These are phyloP conservation scores for Macrophya alboannulata DNA, from an alignment of 2,888 invertebrate species.

Conservation along the genomic window DNA sequence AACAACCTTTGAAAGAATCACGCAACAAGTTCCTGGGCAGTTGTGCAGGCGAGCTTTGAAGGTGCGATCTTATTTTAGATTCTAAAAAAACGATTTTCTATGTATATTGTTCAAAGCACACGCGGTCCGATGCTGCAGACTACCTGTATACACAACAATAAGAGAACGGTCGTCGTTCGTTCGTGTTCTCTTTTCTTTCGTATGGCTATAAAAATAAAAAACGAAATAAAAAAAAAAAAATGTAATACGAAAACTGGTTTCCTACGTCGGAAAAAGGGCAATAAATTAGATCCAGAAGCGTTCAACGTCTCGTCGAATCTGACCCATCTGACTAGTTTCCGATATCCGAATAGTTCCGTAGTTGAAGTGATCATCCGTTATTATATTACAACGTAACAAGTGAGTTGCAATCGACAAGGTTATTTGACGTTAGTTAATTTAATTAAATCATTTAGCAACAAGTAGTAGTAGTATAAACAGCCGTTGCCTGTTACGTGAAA, in stretches of 20 bases:
- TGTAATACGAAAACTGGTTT: not conserved
- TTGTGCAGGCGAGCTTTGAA: conserved; percentile 57
- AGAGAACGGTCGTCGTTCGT: not conserved
- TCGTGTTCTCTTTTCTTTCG: not conserved
- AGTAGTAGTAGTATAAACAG: not conserved
- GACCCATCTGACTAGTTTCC: not conserved
- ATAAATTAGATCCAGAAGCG: not conserved
- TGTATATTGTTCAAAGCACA: conserved; percentile 15
- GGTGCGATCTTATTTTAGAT: conserved; percentile 66
- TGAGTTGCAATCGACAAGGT: not conserved
- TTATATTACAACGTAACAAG: not conserved
- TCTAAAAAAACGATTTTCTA: conserved; percentile 60
- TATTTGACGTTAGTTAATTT: not conserved
- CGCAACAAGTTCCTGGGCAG: conserved; percentile 29
- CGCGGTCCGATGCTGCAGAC: conserved; percentile 15
- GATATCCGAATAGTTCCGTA: not conserved
- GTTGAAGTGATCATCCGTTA: not conserved
- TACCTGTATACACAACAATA: not conserved
- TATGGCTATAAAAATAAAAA: not conserved
- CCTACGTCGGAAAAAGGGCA: not conserved
- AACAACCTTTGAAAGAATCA: conserved; percentile 17
- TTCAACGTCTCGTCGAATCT: conserved; percentile 3
- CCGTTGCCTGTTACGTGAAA: not conserved
- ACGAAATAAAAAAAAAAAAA: not conserved
- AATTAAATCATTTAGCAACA: conserved; percentile 40